Conservation (phyloP, 2,797 vertebrate species). For the Gadopsis marmoratus region DNA sequence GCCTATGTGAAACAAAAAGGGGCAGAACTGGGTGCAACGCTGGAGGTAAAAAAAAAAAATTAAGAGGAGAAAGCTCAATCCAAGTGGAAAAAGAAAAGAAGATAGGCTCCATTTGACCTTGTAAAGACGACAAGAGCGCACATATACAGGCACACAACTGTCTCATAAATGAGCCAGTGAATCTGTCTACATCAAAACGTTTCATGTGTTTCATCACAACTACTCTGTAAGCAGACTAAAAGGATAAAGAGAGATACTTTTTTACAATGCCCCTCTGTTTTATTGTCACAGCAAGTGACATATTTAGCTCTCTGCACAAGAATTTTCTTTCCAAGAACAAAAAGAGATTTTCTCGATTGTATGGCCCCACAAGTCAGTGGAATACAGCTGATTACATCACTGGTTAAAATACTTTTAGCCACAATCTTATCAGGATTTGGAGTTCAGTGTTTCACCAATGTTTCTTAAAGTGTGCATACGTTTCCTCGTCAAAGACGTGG, state of each 20-base stretch:
- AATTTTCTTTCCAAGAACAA: not conserved
- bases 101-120: not conserved
- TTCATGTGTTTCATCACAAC: not conserved
- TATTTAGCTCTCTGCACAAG: not conserved
- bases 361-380: not conserved
- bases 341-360: not conserved
- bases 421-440: not conserved
- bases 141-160: not conserved
- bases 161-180: constrained; percentile 19
- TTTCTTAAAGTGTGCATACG: too few species aligned
- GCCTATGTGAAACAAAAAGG: not conserved
- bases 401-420: not conserved
- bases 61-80: not conserved
- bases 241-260: not conserved
- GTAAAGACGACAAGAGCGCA: not conserved
- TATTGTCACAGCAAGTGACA: not conserved
- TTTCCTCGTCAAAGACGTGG: not conserved
- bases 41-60: not conserved
- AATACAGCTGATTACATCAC: not conserved
- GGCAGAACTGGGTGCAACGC: not conserved
- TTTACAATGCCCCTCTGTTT: not conserved
- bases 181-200: constrained; percentile 8
- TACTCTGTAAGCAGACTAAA: not conserved
- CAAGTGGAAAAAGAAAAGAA: not conserved
- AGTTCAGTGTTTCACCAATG: not conserved